Evolutionary conservation across 2,888 invertebrate genomes (phyloP), one percentile per base, ranked within the genome.

Genomic region (Leptopilina myrica): DNA sequence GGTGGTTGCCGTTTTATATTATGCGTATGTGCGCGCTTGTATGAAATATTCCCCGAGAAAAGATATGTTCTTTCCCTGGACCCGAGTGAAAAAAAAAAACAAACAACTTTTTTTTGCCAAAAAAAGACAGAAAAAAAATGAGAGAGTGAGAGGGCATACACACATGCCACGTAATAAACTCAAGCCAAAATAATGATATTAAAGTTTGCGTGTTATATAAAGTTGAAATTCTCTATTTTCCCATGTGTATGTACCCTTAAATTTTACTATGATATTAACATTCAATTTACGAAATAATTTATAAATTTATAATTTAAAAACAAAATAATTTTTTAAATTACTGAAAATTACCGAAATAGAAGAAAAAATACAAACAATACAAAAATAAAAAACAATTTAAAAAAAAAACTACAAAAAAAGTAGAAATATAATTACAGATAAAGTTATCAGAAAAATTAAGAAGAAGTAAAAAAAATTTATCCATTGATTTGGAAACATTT

Each of bases 31-130:
- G 14, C 20, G 67, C 15, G 67, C 20, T 43, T 7, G 20, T 69
- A 69, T 69, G 53, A 69, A 69, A 69, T 69, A 69, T 53, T 49
- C 14, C 26, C 26, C 14, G 20, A 49, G 12, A 14, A 69, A 69
- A 69, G 69, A 69, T 69, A 69, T 53, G 69, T 69, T 53, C n/a
- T 53, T 69, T 20, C 4, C 12, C 69, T 69, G 69, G 12, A 69
- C 69, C 43, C 49, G 5, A 69, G 69, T 43, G 49, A 20, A 20
- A 33, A 33, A 33, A 33, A 53, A 69, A 69, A 69, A 69, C 69
- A 69, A 69, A 69, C 26, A 69, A 69, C 26, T 67, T 11, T 15
- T 20, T 56, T 59, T 59, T 59, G 33, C 33, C 33, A 1, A 26
- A 49, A 66, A 66, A 53, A 66, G 9, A 26, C 1, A 6, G 7